Evolutionary conservation across 2,888 invertebrate species (phyloP).

Genomic region (Cylindroiulus punctatus): DNA sequence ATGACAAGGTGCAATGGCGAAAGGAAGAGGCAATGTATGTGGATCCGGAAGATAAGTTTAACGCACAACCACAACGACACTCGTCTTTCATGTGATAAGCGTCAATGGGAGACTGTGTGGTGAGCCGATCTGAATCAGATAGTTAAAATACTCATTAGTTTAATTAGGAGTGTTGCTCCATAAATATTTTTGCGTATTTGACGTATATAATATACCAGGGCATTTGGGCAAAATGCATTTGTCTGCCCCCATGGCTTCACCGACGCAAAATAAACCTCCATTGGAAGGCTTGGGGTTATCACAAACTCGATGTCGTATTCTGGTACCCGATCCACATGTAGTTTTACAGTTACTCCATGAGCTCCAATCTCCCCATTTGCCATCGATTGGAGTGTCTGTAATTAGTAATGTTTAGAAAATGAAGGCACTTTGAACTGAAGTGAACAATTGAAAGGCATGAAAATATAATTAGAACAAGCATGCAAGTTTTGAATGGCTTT

Average conservation of each 20-base stretch:
- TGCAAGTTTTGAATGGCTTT: no score
- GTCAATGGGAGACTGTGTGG: slow-evolving; percentile 43
- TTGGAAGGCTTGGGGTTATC: slow-evolving; percentile 65
- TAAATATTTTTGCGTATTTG: background rate
- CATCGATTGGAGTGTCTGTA: slow-evolving; percentile 54
- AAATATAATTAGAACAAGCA: no score
- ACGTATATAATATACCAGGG: slow-evolving; percentile 60
- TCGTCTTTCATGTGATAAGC: slow-evolving; percentile 24
- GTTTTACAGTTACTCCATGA: slow-evolving; percentile 67
- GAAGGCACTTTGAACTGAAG: background rate
- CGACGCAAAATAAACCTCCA: slow-evolving; percentile 67
- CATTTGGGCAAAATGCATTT: slow-evolving; percentile 66
- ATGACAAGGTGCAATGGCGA: slow-evolving; percentile 42
- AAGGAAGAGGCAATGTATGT: slow-evolving; percentile 31
- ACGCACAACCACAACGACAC: slow-evolving; percentile 31
- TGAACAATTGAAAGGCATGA: background rate
- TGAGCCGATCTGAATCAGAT: background rate
- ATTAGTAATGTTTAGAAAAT: background rate
- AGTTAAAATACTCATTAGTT: background rate
- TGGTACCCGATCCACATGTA: slow-evolving; percentile 66
- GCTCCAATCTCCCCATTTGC: slow-evolving; percentile 67
- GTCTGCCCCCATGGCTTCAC: slow-evolving; percentile 65
- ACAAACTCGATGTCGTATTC: slow-evolving; percentile 66
- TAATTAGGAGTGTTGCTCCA: background rate
- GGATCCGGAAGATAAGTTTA: slow-evolving; percentile 42